Evolutionary conservation across 1,140 invertebrate species (phyloP).

Genomic region (Acyrthosiphon pisum): DNA sequence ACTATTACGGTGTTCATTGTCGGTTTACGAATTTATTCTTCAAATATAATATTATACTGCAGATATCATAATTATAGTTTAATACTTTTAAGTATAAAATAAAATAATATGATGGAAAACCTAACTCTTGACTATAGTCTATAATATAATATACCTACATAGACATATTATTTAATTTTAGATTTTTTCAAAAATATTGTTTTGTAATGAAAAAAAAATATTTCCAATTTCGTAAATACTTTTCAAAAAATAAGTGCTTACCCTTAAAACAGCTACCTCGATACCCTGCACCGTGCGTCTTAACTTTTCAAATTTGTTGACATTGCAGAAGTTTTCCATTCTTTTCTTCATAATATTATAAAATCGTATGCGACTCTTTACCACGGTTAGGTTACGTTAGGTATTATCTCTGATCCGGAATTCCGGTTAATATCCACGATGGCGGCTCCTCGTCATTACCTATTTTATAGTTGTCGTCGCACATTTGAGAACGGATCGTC

Average conservation of each 20-base stretch:
- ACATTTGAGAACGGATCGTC: neutral
- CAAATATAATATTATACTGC: neutral
- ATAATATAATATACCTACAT: too few species aligned
- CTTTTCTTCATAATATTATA: too few species aligned
- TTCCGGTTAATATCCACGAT: neutral
- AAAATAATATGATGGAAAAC: too few species aligned
- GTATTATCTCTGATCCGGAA: neutral
- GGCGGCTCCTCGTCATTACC: neutral
- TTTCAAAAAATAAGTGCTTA: neutral
- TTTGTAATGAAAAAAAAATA: neutral
- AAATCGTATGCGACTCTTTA: neutral
- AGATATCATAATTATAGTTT: neutral
- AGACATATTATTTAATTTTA: too few species aligned
- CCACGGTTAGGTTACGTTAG: neutral
- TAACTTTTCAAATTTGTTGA: neutral
- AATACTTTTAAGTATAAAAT: too few species aligned
- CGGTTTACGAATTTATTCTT: neutral
- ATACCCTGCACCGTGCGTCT: neutral
- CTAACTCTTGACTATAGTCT: too few species aligned
- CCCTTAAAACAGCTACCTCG: neutral
- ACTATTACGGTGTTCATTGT: neutral
- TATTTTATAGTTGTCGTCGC: neutral
- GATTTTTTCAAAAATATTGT: neutral
- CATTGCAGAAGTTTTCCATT: neutral
- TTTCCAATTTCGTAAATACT: neutral